Conservation (phyloP, 2,113 vertebrate species). For the Gadus chalcogrammus region DNA sequence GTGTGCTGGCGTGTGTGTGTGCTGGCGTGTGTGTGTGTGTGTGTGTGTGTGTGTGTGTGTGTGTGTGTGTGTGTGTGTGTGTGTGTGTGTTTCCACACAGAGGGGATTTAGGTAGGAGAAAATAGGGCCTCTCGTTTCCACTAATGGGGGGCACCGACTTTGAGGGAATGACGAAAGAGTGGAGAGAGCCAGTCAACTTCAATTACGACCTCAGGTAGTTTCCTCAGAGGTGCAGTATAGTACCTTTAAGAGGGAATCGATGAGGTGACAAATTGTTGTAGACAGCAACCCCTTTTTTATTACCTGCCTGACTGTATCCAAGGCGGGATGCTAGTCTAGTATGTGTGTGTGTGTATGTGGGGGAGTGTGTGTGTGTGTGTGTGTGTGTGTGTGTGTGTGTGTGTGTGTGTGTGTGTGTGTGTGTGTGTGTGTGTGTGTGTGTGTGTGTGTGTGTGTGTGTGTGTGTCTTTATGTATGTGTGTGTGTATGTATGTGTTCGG, state of each 20-base stretch:
- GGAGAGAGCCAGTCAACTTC: slow-evolving; percentile 64
- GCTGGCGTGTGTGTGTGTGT: no score
- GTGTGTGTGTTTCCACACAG: background rate
- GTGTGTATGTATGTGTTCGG: background rate
- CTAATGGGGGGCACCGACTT: slow-evolving; percentile 55
- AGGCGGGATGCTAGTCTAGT: slow-evolving; percentile 31
- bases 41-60: no score
- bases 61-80: no score
- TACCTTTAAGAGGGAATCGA: slow-evolving; percentile 67
- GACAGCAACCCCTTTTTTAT: slow-evolving; percentile 65
- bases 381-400: background rate
- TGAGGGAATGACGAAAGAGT: slow-evolving; percentile 49
- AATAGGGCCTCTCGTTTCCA: slow-evolving; percentile 56
- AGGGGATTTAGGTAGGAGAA: slow-evolving; percentile 49
- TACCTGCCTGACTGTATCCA: slow-evolving; percentile 47
- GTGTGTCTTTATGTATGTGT: background rate
- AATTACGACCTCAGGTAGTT: slow-evolving; percentile 61
- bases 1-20: no score
- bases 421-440: background rate
- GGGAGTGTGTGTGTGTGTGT: background rate
- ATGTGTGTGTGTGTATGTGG: background rate
- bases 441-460: no score
- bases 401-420: background rate
- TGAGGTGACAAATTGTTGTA: slow-evolving; percentile 69
- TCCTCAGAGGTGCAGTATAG: slow-evolving; percentile 56